Conservation (phyloP, 1,140 invertebrate genomes). For the Phocides pigmalion region DNA sequence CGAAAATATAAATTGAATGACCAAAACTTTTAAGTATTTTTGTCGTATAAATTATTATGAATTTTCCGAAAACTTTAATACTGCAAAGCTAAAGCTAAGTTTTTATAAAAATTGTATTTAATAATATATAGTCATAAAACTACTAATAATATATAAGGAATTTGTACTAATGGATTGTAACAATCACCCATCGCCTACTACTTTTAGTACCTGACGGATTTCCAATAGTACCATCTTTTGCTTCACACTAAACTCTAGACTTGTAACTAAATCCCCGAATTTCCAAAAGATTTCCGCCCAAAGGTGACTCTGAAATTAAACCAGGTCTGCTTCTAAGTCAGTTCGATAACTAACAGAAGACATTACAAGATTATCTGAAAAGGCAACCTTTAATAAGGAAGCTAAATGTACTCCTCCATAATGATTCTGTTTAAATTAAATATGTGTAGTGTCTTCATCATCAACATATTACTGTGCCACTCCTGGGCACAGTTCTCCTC, state of each 20-base stretch:
- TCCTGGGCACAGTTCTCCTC: too few species aligned
- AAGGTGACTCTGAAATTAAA: constrained; percentile 79
- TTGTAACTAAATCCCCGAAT: constrained; percentile 65
- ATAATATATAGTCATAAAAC: constrained; percentile 35
- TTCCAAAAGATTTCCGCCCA: constrained; percentile 68
- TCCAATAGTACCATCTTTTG: constrained; percentile 76
- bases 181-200: constrained; percentile 53
- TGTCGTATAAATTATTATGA: too few species aligned
- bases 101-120: constrained; percentile 17
- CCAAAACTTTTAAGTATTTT: too few species aligned
- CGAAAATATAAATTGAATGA: too few species aligned
- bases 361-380: too few species aligned
- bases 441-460: too few species aligned
- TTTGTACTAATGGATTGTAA: constrained; percentile 14
- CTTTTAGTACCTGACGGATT: constrained; percentile 70
- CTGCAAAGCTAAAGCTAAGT: constrained; percentile 48
- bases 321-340: constrained; percentile 30
- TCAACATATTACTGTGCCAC: too few species aligned
- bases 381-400: too few species aligned
- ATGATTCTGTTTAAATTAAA: background rate
- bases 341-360: background rate
- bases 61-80: constrained; percentile 40
- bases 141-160: constrained; percentile 41
- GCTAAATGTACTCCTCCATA: too few species aligned
- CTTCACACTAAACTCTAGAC: constrained; percentile 55